Base-by-base conservation (phyloP, 2,888 invertebrate genomes). In the Drosophila paracracens region DNA sequence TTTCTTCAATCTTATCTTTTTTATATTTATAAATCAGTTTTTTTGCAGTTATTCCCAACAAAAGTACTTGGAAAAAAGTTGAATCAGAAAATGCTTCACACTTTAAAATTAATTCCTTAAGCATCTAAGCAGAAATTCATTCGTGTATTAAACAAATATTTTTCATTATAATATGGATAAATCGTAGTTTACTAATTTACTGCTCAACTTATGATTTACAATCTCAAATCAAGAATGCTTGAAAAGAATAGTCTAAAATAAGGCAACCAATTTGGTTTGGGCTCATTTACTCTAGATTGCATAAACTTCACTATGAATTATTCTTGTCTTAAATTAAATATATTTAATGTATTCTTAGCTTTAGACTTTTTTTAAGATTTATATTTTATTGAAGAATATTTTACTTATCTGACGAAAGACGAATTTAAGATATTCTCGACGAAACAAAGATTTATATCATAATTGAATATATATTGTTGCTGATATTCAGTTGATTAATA, bases 61-160 rank as follows among this genome's bases (percentile, higher is more conserved):
- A n/a, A n/a, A 40, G 10, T 40, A 40, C 35, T 13, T 35, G 4
- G 35, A 13, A 35, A 40, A 40, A n/a, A 10, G n/a, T n/a, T 10
- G 0, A 4, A 13, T 21, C 43, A 2, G 13, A 43, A 21, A 7
- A 46, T 46, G 0, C 11, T 4, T 13, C 46, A 4, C 13, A 2
- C 7, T 46, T 46, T 21, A 21, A 21, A 16, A 0, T 0, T 2
- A 13, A 21, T 6, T 43, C 6, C 43, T 3, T 6, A 7, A 13
- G 2, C 1, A 16, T 1, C 13, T 21, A 0, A 4, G 0, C 2
- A 46, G 46, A 21, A 4, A 11, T 21, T 10, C 10, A 11, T 11
- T n/a, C 11, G 2, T 31, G 10, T 3, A 31, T 40, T n/a, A 10
- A n/a, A n/a, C 0, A 0, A n/a, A 0, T n/a, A n/a, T 40, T n/a